Evolutionary conservation across 2,113 vertebrate species (phyloP).

Genomic region (Prionailurus viverrinus): DNA sequence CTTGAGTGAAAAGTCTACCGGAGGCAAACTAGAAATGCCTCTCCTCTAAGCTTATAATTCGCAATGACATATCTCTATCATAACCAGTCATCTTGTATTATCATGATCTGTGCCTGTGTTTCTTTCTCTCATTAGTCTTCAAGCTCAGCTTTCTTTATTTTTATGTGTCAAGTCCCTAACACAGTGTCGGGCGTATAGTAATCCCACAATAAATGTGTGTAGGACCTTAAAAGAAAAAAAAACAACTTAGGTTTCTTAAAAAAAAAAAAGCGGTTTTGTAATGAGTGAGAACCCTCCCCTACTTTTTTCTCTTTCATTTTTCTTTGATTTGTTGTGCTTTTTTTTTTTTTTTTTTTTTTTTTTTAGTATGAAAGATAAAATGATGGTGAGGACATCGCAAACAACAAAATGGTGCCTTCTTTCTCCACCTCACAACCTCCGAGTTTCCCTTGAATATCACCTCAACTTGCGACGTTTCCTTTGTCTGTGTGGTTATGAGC

Average conservation of each 20-base stretch:
- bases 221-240: slow-evolving; percentile 9
- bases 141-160: neutral
- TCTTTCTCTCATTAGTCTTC: neutral
- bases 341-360: neutral
- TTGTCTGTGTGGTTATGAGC: neutral
- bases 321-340: neutral
- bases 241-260: neutral
- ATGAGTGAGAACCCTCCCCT: neutral
- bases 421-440: neutral
- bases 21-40: slow-evolving; percentile 44
- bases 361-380: neutral
- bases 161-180: neutral
- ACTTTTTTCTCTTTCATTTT: neutral
- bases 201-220: neutral
- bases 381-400: neutral
- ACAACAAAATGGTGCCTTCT: neutral
- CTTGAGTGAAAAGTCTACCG: neutral
- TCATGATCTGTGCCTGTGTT: neutral
- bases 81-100: neutral
- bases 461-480: neutral
- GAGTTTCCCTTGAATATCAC: neutral
- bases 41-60: neutral
- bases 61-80: neutral
- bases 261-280: neutral
- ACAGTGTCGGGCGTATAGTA: neutral